Conservation (phyloP, 2,113 vertebrate genomes). For the Corythaixoides concolor region DNA sequence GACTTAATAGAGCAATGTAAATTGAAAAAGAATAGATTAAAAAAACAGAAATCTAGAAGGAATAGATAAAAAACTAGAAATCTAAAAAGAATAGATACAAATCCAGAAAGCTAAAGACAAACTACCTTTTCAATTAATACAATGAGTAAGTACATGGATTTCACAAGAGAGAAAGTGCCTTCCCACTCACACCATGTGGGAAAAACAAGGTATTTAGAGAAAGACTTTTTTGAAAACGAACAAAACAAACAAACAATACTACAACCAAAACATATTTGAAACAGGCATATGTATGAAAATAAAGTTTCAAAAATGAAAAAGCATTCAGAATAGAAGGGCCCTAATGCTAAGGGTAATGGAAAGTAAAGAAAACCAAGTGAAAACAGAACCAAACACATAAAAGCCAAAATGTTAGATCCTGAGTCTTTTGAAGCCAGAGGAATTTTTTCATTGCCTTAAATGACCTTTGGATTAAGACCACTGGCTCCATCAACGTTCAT, state of each 20-base stretch:
- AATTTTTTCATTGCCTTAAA: background rate
- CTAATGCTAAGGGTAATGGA: background rate
- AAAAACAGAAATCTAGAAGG: background rate
- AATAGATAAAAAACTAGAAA: background rate
- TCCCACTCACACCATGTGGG: background rate
- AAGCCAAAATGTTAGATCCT: background rate
- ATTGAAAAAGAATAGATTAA: background rate
- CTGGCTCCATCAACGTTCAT: background rate
- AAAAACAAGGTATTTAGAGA: background rate
- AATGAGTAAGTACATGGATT: background rate
- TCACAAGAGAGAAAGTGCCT: background rate
- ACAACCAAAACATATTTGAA: background rate
- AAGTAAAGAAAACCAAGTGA: background rate
- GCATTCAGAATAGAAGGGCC: background rate
- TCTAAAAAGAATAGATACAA: background rate
- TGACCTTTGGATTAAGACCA: background rate
- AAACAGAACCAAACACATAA: background rate
- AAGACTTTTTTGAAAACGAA: background rate
- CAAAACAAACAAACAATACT: background rate
- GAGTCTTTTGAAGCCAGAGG: background rate
- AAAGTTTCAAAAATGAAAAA: background rate
- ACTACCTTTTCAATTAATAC: background rate
- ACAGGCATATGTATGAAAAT: background rate
- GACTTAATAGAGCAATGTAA: background rate
- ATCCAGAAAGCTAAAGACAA: background rate